Conservation (phyloP, 2,797 vertebrate species). For the Rhincodon typus region DNA sequence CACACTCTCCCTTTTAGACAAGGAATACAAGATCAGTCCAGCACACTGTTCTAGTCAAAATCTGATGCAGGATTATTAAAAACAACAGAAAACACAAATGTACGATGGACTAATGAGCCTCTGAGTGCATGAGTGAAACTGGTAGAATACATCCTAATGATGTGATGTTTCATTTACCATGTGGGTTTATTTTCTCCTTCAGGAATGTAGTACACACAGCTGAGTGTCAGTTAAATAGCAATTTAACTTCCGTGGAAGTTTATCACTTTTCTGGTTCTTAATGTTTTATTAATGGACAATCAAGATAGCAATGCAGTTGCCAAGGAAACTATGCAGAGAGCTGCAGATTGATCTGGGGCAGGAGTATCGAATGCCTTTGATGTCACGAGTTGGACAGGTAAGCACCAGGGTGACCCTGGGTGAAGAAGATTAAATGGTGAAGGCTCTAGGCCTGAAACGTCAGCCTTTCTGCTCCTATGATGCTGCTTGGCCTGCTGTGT, state of each 20-base stretch:
- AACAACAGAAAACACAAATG: background rate
- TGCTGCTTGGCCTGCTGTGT: too few species aligned
- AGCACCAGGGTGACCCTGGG: background rate
- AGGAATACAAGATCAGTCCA: background rate
- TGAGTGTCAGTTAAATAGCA: background rate
- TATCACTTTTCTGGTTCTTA: background rate
- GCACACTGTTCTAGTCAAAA: background rate
- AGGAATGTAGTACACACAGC: background rate
- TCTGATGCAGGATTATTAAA: too few species aligned
- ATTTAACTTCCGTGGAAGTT: background rate
- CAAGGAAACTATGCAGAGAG: background rate
- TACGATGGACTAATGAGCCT: background rate
- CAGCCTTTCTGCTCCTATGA: too few species aligned
- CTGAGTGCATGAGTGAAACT: background rate
- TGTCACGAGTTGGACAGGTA: background rate
- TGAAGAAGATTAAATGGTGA: background rate
- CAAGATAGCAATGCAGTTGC: background rate
- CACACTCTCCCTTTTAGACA: background rate
- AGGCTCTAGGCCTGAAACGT: too few species aligned
- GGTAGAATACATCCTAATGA: background rate
- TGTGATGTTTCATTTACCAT: slow-evolving; percentile 27
- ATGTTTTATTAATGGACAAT: background rate
- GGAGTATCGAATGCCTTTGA: background rate
- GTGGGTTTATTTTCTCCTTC: background rate
- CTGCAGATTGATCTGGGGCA: background rate